These are phyloP conservation scores for Plectrocnemia conspersa DNA, from an alignment of 1,140 invertebrate genomes.

Conservation along the genomic window DNA sequence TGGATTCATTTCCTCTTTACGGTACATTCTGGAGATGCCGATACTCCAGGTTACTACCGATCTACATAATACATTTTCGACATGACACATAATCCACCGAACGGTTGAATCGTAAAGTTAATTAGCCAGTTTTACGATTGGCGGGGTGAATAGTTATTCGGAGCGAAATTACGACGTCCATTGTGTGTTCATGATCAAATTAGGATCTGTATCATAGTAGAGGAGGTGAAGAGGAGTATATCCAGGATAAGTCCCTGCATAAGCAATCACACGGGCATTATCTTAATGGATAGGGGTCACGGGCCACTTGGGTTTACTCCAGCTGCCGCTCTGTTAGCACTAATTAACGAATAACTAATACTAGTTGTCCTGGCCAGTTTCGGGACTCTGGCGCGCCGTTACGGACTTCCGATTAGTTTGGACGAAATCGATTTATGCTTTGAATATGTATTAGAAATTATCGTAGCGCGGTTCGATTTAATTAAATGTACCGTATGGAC, in stretches of 20 bases:
- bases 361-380: background rate
- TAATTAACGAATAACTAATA: constrained; percentile 25
- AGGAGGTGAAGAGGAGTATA: constrained; percentile 12
- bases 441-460: no score
- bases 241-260: constrained; percentile 24
- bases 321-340: constrained; percentile 15
- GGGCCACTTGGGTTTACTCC: constrained; percentile 19
- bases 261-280: constrained; percentile 26
- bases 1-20: no score
- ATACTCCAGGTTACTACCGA: no score
- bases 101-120: no score
- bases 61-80: no score
- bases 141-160: no score
- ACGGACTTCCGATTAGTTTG: background rate
- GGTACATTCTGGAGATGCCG: no score
- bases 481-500: no score
- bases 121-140: no score
- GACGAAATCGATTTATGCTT: background rate
- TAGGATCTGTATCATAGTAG: constrained; percentile 9
- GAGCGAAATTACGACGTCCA: constrained; percentile 1
- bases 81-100: no score
- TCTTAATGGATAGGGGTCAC: constrained; percentile 32
- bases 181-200: constrained; percentile 1
- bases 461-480: no score
- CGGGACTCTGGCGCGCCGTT: background rate